Percentiles rank a stretch among this genome's conserved stretches.
Evolutionary conservation across 2,113 vertebrate genomes (phyloP).

Genomic region (Erythrocercus mccallii): DNA sequence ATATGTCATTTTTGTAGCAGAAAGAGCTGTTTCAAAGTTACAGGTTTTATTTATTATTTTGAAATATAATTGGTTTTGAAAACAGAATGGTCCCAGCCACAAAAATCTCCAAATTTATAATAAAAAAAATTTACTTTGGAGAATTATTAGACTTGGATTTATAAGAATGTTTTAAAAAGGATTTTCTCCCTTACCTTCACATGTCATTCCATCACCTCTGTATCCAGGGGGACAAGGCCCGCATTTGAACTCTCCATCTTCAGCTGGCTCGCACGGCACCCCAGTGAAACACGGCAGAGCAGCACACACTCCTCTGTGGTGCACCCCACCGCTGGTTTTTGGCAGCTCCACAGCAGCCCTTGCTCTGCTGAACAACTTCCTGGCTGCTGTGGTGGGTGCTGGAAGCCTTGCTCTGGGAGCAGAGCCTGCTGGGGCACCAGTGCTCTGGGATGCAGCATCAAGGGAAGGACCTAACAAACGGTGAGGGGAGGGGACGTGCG

Average conservation of each 20-base stretch:
- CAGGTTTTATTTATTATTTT: neutral
- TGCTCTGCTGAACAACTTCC: neutral
- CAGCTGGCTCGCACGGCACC: conserved; percentile 47
- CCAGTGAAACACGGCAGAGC: conserved; percentile 63
- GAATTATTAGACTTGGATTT: neutral
- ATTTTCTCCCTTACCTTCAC: conserved; percentile 70
- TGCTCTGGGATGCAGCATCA: neutral
- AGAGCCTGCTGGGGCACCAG: neutral
- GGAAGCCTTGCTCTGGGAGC: neutral
- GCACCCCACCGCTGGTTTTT: accelerated
- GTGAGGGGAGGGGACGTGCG: neutral
- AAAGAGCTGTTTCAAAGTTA: neutral
- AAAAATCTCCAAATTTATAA: neutral
- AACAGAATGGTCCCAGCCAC: neutral
- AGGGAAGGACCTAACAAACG: conserved; percentile 22
- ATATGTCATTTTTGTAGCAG: neutral
- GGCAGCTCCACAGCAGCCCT: neutral
- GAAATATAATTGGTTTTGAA: neutral
- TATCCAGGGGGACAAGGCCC: conserved; percentile 76
- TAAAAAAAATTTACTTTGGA: neutral
- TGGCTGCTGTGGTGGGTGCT: neutral
- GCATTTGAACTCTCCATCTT: conserved; percentile 52
- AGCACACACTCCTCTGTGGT: neutral
- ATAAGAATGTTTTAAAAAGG: neutral
- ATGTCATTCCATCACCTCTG: conserved; percentile 68